Evolutionary conservation across 2,888 invertebrate genomes (phyloP).

Genomic region (Eupithecia vulgata): DNA sequence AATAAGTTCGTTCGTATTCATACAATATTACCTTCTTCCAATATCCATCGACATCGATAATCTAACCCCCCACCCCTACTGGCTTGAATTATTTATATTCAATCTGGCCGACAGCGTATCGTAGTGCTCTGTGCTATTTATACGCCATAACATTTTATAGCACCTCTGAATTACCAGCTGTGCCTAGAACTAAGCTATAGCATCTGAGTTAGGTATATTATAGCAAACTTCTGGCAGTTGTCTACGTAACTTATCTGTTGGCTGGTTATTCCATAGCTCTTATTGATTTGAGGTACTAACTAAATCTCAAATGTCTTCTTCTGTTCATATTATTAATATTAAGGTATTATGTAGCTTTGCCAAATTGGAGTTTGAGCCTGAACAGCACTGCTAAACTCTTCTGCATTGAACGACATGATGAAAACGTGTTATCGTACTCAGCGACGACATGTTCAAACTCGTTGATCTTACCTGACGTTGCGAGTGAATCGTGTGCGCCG

Average conservation of each 20-base stretch:
- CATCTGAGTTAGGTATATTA: slow-evolving; percentile 14
- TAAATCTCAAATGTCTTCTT: neutral
- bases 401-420: too few relatives aligned
- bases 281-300: neutral
- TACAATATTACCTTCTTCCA: neutral
- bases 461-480: too few relatives aligned
- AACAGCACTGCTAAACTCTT: too few relatives aligned
- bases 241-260: neutral
- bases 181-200: slow-evolving; percentile 14
- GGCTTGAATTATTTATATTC: slow-evolving; percentile 56
- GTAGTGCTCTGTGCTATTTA: slow-evolving; percentile 48
- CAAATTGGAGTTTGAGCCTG: too few relatives aligned
- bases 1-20: neutral
- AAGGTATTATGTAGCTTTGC: too few relatives aligned
- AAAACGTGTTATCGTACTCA: too few relatives aligned
- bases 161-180: slow-evolving; percentile 36
- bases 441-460: too few relatives aligned
- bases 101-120: slow-evolving; percentile 46
- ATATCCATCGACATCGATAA: slow-evolving; percentile 16
- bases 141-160: slow-evolving; percentile 43
- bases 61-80: slow-evolving; percentile 14
- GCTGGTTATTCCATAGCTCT: neutral
- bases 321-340: too few relatives aligned
- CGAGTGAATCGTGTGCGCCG: too few relatives aligned
- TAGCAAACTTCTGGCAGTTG: slow-evolving; percentile 15